Base-by-base conservation (phyloP, 2,888 invertebrate genomes). In the Scaptomyza tumidula region DNA sequence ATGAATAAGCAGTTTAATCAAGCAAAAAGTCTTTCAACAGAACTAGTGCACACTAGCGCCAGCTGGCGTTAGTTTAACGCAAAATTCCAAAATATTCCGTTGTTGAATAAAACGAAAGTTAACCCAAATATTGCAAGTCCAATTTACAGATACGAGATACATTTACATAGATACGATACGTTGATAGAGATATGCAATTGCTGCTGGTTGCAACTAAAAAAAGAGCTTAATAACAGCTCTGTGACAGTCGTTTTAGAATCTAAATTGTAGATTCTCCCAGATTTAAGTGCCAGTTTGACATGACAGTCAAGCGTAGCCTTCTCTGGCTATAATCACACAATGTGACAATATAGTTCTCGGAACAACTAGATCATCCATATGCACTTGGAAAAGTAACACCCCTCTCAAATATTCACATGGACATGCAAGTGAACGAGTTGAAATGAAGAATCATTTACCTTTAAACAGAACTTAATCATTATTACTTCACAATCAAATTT, bases 281-380 rank as follows among this genome's bases (percentile, higher is more conserved):
- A 63, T 68, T 72, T 59, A 75, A 75, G 75, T 75, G 73, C 44
- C 45, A 50, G 58, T 50, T 52, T 72, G 73, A 75, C 60, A 73
- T 75, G 78, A 77, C 75, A 72, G 24, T 62, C 53, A 44, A 37
- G 35, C 33, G 33, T 19, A 29, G 11, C 49, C 52, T 11, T 33
- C 44, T 24, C 16, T 44, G 57, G 37, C 77, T 68, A 67, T 68
- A 72, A 75, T 75, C 19, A 43, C 33, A 33, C 6, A 6, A 43
- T 58, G 45, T 43, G 55, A 76, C 76, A 71, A 76, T 62, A 45
- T 7, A 14, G 9, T 39, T 7, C 50, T 4, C 29, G 14, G 14
- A 19, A 6, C 6, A 27, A 35, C 0, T 37, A 24, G 37, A 58
- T 31, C 14, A 24, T 13, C 24, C 10, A 35, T n/a, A 6, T 19